A percentile compares a stretch with the other conserved stretches of the same genome.
phyloP scores from a whole-genome alignment of 2,888 invertebrate species.

The Caenorhabditis sp. region DNA sequence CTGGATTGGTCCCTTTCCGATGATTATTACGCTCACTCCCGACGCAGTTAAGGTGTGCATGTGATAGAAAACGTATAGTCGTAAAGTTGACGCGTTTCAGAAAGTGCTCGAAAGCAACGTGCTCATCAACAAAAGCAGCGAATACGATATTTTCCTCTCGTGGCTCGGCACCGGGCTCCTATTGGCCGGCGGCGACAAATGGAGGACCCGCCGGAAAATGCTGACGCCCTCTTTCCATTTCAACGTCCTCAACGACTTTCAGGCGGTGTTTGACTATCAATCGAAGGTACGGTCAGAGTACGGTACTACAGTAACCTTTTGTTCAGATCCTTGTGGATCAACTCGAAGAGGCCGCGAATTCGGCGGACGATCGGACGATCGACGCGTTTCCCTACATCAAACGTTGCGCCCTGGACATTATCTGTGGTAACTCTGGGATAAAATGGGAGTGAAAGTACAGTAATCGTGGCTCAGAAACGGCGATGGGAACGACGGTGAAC shows the following conservation, averaged over 20 bases:
- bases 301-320: background rate
- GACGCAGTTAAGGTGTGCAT: conserved; percentile 40
- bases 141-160: conserved; percentile 80
- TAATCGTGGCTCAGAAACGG: conserved; percentile 67
- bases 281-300: conserved; percentile 48
- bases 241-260: conserved; percentile 81
- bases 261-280: conserved; percentile 68
- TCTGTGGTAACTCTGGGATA: no score
- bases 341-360: conserved; percentile 30
- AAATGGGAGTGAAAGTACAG: background rate
- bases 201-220: conserved; percentile 80
- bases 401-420: conserved; percentile 81
- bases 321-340: conserved; percentile 61
- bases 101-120: conserved; percentile 72
- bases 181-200: conserved; percentile 80
- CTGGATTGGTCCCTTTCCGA: conserved; percentile 55
- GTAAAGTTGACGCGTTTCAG: conserved; percentile 29
- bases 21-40: conserved; percentile 41
- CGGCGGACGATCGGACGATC: conserved; percentile 68
- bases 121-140: conserved; percentile 78
- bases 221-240: conserved; percentile 82
- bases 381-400: conserved; percentile 81
- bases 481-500: conserved; percentile 73
- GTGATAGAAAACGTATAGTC: background rate
- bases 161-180: conserved; percentile 82